Evolutionary conservation across 2,797 vertebrate genomes (phyloP), one percentile per base, ranked within the genome.

Genomic region (Chaetodon trifasciatus): DNA sequence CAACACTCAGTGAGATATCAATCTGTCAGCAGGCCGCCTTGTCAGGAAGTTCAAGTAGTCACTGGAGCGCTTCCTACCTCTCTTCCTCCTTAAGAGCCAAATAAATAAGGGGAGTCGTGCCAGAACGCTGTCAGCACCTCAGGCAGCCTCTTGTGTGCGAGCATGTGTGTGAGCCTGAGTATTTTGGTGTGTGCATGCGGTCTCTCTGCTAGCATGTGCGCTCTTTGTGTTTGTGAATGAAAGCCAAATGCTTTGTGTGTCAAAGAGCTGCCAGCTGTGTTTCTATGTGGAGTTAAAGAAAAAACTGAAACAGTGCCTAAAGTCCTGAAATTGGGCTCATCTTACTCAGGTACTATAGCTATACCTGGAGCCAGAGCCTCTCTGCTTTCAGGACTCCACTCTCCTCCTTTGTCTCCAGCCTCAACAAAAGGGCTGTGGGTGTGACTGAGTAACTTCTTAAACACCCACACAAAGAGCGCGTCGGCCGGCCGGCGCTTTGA

Each of bases 21-120:
- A 93, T 94, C 95, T 96, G 96, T 96, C 95, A 95, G 88, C 88
- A 37, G 92, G 89, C 86, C 76, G 83, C 91, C 94, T 93, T 92
- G 93, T 94, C 89, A 89, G 96, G 94, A 96, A 97, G 96, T 96
- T 97, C 92, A 96, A 96, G 95, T 91, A 93, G 95, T 96, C 87
- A 89, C 68, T 87, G 82, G 84, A 90, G 83, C 79, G 70, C 90
- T 92, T 93, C 89, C 82, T 89, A 90, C 88, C 73, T 78, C 82
- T 89, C 89, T 92, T 95, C 94, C 94, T 95, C 93, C 92, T 91
- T 88, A 91, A 94, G 91, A 93, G 84, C 79, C 84, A 90, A 91
- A 91, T 91, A 93, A 94, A 93, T 91, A 86, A 83, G 70, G 40
- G 47, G 65, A 79, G 75, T 79, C 32, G 15, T 86, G 87, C 88